Base-by-base conservation (phyloP, 2,888 invertebrate species). In the Andrena trimmerana region DNA sequence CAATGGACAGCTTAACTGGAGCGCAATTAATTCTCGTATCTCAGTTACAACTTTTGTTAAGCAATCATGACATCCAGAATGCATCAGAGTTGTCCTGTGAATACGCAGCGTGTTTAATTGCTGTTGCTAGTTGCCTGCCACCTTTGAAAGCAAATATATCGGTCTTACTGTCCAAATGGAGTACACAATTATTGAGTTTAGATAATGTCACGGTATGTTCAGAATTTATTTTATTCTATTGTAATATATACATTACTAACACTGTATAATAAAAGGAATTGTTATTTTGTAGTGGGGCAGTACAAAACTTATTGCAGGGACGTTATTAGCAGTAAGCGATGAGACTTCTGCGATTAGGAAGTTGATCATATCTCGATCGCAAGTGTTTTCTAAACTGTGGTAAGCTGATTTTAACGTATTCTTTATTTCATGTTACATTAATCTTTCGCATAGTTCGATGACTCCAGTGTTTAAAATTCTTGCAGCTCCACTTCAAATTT, bases 401-500 rank as follows among this genome's bases (percentile, higher is more conserved):
- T 93, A 86, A 90, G 84, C 62, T 67, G 54, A 36, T 29, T 63
- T 48, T 10, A 16, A 59, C 57, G 50, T 31, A 72, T 20, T 27
- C 7, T 52, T 13, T 36, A 68, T 31, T 52, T 74, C 3, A 29
- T 29, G 6, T 67, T 16, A 29, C 20, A 36, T 63, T 1, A 81
- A 8, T n/a, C 29, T 42, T 4, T 42, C 42, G 4, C 16, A 1
- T 62, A 54, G 8, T 7, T 65, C 4, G 27, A 48, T n/a, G 16
- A 42, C 3, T 7, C 6, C 2, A 31, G 27, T 42, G n/a, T 65
- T 52, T 52, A n/a, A 54, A 27, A 65, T 81, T 69, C 65, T 77
- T 94, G 76, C 84, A 95, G 95, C 71, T 92, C 90, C 16, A 93
- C 94, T 7, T 95, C 95, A 29, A 95, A 95, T 93, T 92, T 95